Percentiles rank a stretch among this genome's conserved stretches.
Evolutionary conservation across 2,113 vertebrate genomes (phyloP).

Genomic region (Elephas maximus): DNA sequence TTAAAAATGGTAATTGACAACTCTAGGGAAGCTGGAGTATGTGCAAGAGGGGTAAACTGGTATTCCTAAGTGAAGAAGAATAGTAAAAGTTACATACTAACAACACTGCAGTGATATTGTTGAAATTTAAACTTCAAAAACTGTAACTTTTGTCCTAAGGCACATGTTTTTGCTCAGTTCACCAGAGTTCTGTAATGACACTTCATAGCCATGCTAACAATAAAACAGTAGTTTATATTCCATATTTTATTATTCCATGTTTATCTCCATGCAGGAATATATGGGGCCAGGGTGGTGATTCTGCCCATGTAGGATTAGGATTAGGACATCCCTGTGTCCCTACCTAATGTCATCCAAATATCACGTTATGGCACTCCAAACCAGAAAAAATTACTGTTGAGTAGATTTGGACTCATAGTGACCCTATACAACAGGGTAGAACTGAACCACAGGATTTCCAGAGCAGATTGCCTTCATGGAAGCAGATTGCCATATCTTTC

Average conservation of each 20-base stretch:
- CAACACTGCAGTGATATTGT: neutral
- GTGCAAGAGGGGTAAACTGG: neutral
- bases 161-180: neutral
- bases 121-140: neutral
- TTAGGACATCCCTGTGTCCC: neutral
- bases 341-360: neutral
- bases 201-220: neutral
- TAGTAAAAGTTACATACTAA: neutral
- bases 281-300: neutral
- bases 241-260: neutral
- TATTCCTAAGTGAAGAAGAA: neutral
- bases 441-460: no score
- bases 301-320: neutral
- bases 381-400: no score
- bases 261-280: neutral
- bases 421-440: no score
- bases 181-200: neutral
- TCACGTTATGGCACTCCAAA: neutral
- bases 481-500: no score
- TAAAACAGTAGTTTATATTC: neutral
- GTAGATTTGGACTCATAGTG: no score
- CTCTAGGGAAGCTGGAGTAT: neutral
- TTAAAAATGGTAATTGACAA: neutral
- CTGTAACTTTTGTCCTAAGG: neutral
- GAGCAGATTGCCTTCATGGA: no score